A percentile compares a stretch with the other conserved stretches of the same genome.
These are phyloP conservation scores for Procapra przewalskii DNA, from an alignment of 2,113 vertebrate genomes.

Conservation along the genomic window DNA sequence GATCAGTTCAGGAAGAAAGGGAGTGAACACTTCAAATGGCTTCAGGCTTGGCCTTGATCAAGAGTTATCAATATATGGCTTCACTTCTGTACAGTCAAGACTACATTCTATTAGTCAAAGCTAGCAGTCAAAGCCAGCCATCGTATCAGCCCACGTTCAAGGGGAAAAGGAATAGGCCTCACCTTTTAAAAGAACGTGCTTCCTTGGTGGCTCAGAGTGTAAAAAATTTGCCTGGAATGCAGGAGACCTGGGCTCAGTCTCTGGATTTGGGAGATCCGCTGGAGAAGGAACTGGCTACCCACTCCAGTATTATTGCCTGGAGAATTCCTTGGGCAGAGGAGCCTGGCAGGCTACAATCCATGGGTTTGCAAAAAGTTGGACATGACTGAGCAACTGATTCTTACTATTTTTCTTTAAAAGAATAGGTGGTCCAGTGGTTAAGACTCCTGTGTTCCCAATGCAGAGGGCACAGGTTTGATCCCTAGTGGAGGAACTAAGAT, in stretches of 20 bases:
- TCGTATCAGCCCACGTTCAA: neutral
- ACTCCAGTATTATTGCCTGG: neutral
- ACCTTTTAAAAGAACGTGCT: neutral
- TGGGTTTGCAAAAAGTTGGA: neutral
- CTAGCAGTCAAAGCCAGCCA: neutral
- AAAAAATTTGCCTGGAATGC: neutral
- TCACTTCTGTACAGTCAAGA: neutral
- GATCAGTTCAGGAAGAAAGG: rapidly evolving
- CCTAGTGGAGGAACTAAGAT: neutral
- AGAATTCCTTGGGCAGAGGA: neutral
- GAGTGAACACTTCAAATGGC: neutral
- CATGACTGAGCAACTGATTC: neutral
- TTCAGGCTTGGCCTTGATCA: neutral
- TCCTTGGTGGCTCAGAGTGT: neutral
- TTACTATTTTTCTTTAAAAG: neutral
- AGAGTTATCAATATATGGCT: neutral
- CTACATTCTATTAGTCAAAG: neutral
- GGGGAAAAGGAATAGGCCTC: neutral
- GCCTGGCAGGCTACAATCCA: neutral
- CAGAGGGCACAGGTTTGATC: neutral
- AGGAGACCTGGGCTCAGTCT: neutral
- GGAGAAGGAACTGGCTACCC: neutral
- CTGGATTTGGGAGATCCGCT: neutral
- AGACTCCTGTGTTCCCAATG: neutral
- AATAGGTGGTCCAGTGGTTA: neutral